phyloP scores from a whole-genome alignment of 2,113 vertebrate genomes.

The Scopus umbretta region DNA sequence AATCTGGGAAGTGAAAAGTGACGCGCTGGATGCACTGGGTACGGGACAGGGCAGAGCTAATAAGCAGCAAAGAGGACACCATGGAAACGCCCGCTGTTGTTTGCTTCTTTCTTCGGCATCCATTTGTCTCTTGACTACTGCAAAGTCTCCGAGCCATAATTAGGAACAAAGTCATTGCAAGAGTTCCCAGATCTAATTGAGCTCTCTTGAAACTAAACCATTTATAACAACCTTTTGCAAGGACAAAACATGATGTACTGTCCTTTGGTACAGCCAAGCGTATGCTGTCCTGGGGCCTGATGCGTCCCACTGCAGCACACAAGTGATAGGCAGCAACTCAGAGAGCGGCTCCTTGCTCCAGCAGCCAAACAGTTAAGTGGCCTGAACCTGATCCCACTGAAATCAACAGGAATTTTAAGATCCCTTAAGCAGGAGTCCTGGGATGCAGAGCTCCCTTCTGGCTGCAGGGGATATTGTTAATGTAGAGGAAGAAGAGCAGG shows the following conservation, averaged over 20 bases:
- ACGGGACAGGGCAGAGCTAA: neutral
- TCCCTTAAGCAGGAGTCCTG: neutral
- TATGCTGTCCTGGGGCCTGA: neutral
- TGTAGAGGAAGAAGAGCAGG: neutral
- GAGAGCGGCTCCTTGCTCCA: neutral
- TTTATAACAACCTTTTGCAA: conserved; percentile 18
- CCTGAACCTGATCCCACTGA: neutral
- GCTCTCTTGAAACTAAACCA: neutral
- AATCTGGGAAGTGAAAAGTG: neutral
- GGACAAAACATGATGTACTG: neutral
- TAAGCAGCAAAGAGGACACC: neutral
- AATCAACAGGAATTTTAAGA: neutral
- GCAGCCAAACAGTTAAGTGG: accelerated
- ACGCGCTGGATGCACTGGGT: neutral
- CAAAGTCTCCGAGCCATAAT: neutral
- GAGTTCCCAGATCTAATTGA: conserved; percentile 16
- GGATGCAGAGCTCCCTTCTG: neutral
- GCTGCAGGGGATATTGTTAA: neutral
- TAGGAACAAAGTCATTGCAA: neutral
- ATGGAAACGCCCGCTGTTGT: neutral
- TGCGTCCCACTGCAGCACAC: neutral
- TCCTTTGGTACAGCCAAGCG: neutral
- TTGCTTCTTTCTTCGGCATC: neutral
- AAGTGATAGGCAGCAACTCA: neutral
- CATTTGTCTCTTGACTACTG: neutral